Evolutionary conservation across 2,888 invertebrate genomes (phyloP), one percentile per base, ranked within the genome.

Genomic region (Scelioninae gen. 1): DNA sequence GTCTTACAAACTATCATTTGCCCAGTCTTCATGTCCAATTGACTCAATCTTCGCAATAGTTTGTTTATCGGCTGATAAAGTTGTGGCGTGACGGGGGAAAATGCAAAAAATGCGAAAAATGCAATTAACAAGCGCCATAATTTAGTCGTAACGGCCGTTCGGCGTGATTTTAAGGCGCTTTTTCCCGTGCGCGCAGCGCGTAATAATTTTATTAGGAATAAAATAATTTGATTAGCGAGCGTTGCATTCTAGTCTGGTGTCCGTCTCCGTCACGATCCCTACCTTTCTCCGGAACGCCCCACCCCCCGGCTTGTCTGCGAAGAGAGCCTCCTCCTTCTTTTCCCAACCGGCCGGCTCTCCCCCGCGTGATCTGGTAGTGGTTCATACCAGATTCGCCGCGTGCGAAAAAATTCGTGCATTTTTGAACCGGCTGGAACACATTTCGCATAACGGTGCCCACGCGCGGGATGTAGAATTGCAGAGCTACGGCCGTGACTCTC

Each of bases 391-490:
- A 80, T 77, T 80, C 47, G 72, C 68, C 72, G 75, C 80, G 76
- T 68, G 78, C 75, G 60, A 66, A 80, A 83, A 80, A 72, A 77
- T 80, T 62, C 68, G 80, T 13, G 16, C 72, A 72, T 80, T 83
- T 83, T 83, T 83, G 68, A 83, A 71, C 79, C 83, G 83, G 79
- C 83, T 79, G 83, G 83, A 79, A 83, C 79, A 77, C 75, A 84
- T 82, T 82, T 85, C 84, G 82, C 85, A 84, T 85, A 79, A 84
- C 82, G 82, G 60, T 71, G 75, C 78, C 66, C 65, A 83, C 78
- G 83, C 77, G 71, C 81, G 76, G 63, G 86, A 83, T 82, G 83
- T 81, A 82, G 86, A 81, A 87, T 84, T 79, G 83, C 82, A 82
- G 86, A 81, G 87, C 84, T 79, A 63, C 74, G 83, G 77, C 83